Conservation (phyloP, 2,113 vertebrate genomes). For the Varanus komodoensis region DNA sequence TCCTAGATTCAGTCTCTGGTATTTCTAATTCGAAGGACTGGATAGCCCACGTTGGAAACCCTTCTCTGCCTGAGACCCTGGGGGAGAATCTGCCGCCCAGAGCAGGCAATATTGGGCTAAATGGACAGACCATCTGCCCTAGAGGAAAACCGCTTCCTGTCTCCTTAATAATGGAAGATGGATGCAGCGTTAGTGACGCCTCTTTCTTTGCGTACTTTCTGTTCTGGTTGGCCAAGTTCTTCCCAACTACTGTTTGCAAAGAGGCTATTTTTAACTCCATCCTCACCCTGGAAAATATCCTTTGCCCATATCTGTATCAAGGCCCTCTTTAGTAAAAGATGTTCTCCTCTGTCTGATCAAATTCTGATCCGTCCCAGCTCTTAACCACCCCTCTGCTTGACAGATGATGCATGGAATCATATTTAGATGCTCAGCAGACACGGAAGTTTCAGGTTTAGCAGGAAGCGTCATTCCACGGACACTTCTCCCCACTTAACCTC, state of each 20-base stretch:
- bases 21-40: not conserved
- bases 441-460: not conserved
- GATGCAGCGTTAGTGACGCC: slow-evolving; percentile 27
- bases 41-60: not conserved
- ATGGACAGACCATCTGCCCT: not conserved
- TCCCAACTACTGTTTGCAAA: slow-evolving; percentile 58
- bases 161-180: not conserved
- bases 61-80: not conserved
- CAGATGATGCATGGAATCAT: not conserved
- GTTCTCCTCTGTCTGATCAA: slow-evolving; percentile 32
- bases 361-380: not conserved
- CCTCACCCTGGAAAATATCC: slow-evolving; percentile 59
- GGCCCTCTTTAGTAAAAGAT: slow-evolving; percentile 67
- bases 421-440: not conserved
- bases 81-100: not conserved
- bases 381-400: not conserved
- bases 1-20: not conserved
- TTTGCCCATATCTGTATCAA: slow-evolving; percentile 30
- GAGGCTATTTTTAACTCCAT: slow-evolving; percentile 65
- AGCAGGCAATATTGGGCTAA: not conserved
- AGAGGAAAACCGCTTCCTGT: not conserved
- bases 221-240: slow-evolving; percentile 55
- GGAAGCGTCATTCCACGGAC: not conserved
- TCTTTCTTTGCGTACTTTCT: slow-evolving; percentile 32
- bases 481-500: not conserved